Percentiles rank a stretch among this genome's conserved stretches.
These are phyloP conservation scores for Gambusia affinis DNA, from an alignment of 2,113 vertebrate species.

Conservation along the genomic window DNA sequence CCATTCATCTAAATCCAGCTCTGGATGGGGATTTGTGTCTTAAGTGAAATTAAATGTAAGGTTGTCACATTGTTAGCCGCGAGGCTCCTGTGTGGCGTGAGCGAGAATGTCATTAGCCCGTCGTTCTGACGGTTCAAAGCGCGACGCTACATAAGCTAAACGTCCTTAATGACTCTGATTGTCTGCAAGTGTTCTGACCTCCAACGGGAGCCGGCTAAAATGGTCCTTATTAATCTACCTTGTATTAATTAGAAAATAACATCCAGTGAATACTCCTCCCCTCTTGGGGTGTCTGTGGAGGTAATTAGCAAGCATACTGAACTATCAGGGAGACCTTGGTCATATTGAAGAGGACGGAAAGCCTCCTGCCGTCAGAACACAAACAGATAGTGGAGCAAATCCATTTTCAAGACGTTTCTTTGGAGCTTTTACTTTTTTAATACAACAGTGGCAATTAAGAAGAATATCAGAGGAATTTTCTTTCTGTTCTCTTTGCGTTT, in stretches of 20 bases:
- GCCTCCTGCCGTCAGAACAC: slow-evolving; percentile 28
- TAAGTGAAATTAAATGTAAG: slow-evolving; percentile 50
- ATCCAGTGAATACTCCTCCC: slow-evolving; percentile 11
- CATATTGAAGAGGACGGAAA: slow-evolving; percentile 32
- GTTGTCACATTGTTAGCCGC: slow-evolving; percentile 24
- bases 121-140: slow-evolving; percentile 21
- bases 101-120: slow-evolving; percentile 50
- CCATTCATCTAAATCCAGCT: slow-evolving; percentile 50
- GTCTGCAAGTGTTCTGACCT: slow-evolving; percentile 43
- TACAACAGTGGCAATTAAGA: slow-evolving; percentile 63
- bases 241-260: slow-evolving; percentile 73
- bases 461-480: slow-evolving; percentile 16
- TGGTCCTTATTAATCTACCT: slow-evolving; percentile 63
- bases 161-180: slow-evolving; percentile 32
- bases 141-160: slow-evolving; percentile 17
- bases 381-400: slow-evolving; percentile 25
- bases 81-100: slow-evolving; percentile 23
- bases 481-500: slow-evolving; percentile 11
- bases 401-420: slow-evolving; percentile 33
- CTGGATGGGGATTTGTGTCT: slow-evolving; percentile 31
- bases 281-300: slow-evolving; percentile 31
- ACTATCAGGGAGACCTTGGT: slow-evolving; percentile 34
- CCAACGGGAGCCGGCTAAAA: slow-evolving; percentile 46
- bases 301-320: slow-evolving; percentile 68
- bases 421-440: slow-evolving; percentile 8